These are phyloP conservation scores for Agonopterix heracliana DNA, from an alignment of 2,888 invertebrate species.

Conservation along the genomic window DNA sequence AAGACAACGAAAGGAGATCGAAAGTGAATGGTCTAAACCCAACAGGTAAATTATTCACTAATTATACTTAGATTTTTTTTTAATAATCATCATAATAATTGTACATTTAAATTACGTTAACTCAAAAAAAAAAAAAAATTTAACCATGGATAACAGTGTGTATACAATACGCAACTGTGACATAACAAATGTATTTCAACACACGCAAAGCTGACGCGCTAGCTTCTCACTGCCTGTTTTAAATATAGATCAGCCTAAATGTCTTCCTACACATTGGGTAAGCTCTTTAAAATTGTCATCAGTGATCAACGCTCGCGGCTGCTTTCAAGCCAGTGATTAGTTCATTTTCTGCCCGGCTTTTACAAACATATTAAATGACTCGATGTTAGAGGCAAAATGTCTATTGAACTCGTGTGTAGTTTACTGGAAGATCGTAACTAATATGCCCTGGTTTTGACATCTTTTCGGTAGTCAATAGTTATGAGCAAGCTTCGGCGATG, in stretches of 20 bases:
- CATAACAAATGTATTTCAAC: slow-evolving; percentile 58
- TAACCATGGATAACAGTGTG: slow-evolving; percentile 4
- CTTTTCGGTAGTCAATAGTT: slow-evolving; percentile 43
- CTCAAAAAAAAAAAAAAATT: background rate
- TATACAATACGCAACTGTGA: slow-evolving; percentile 48
- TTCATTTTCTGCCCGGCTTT: slow-evolving; percentile 59
- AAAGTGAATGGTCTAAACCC: slow-evolving; percentile 66
- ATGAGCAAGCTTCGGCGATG: slow-evolving; percentile 78
- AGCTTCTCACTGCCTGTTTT: slow-evolving; percentile 59
- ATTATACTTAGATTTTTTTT: background rate
- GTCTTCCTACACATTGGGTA: slow-evolving; percentile 68
- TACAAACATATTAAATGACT: slow-evolving; percentile 54
- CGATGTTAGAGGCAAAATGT: slow-evolving; percentile 34
- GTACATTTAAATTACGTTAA: background rate
- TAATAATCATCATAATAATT: background rate
- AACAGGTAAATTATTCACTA: slow-evolving; percentile 49
- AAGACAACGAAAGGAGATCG: slow-evolving; percentile 38
- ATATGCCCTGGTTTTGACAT: slow-evolving; percentile 38
- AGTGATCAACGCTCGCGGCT: slow-evolving; percentile 70
- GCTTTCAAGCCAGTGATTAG: slow-evolving; percentile 68
- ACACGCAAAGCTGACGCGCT: slow-evolving; percentile 68
- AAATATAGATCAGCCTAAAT: slow-evolving; percentile 63
- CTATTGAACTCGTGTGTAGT: slow-evolving; percentile 24
- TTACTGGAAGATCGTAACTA: slow-evolving; percentile 31
- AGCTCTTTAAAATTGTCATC: slow-evolving; percentile 74